Conservation (phyloP, 2,113 vertebrate genomes). For the Falcunculus frontatus region DNA sequence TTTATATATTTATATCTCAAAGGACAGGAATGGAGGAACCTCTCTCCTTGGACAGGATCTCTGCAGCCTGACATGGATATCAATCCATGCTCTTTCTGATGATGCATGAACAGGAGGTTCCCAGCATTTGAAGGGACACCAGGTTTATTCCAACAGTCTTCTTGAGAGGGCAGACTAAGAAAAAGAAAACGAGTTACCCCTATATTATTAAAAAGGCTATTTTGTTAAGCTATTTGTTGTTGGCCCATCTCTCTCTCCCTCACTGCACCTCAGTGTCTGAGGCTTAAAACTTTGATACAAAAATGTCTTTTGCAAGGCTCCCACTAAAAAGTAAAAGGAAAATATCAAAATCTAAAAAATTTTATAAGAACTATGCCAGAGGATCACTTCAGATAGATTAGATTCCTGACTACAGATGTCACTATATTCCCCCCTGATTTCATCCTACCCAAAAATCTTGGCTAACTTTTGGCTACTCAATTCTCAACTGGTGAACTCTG, state of each 20-base stretch:
- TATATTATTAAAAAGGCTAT: background rate
- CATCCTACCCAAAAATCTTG: background rate
- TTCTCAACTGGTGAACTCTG: background rate
- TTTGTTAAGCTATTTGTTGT: background rate
- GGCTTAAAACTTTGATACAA: background rate
- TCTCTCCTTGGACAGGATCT: background rate
- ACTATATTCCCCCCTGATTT: background rate
- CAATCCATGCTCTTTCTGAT: background rate
- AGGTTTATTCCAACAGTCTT: background rate
- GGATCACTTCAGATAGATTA: background rate
- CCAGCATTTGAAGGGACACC: background rate
- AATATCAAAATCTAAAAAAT: background rate
- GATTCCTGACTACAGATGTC: background rate
- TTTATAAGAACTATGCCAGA: background rate
- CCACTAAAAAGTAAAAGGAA: background rate
- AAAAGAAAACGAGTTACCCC: background rate
- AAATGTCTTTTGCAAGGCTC: background rate
- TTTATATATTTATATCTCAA: background rate
- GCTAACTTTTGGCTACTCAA: background rate
- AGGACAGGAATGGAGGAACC: background rate
- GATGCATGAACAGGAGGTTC: too few species aligned
- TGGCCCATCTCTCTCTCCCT: background rate
- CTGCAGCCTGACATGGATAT: background rate
- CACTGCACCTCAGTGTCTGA: accelerated
- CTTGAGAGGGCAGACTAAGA: background rate